Evolutionary conservation across 2,888 invertebrate genomes (phyloP), one percentile per base, ranked within the genome.

Genomic region (Shargacucullia verbasci): DNA sequence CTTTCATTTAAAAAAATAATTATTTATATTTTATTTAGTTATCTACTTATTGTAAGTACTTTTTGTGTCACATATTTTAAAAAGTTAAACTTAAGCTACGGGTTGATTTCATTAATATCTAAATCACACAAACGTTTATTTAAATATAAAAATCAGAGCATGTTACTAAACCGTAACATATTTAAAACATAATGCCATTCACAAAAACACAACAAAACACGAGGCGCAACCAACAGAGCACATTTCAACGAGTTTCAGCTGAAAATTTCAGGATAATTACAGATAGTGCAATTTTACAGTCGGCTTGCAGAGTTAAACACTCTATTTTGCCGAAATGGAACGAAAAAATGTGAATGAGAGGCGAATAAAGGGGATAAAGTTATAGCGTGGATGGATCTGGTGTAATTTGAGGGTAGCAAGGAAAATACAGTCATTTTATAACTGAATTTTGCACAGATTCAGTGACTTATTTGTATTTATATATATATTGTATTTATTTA

Each of bases 211-310:
- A 49, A 46, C 63, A 44, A 50, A 44, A 31, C 20, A 29, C 56
- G 27, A 27, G 7, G 29, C 9, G 48, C 47, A 37, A 13, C 37
- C 25, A 33, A 34, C 44, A 14, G 37, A 31, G 14, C 29, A 29
- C 41, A 29, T 47, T 34, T 46, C 20, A 61, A 8, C 52, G 45
- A 29, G 45, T 70, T 67, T 54, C 66, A 67, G 71, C 59, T 63
- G 68, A 64, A 80, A 78, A 70, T 79, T 81, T 77, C 79, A 73
- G 77, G 61, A 81, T 86, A 90, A 88, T 89, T 86, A 84, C 82
- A 73, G 84, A 85, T 87, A 87, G 86, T 85, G 85, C 80, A 86
- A 87, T 89, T 88, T 84, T 76, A 80, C 82, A 73, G 81, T 66
- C 74, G 70, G 78, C 63, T 67, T 66, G 65, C 63, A 46, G 79